Conservation (phyloP, 2,797 vertebrate genomes). For the Sorex maritimensis region DNA sequence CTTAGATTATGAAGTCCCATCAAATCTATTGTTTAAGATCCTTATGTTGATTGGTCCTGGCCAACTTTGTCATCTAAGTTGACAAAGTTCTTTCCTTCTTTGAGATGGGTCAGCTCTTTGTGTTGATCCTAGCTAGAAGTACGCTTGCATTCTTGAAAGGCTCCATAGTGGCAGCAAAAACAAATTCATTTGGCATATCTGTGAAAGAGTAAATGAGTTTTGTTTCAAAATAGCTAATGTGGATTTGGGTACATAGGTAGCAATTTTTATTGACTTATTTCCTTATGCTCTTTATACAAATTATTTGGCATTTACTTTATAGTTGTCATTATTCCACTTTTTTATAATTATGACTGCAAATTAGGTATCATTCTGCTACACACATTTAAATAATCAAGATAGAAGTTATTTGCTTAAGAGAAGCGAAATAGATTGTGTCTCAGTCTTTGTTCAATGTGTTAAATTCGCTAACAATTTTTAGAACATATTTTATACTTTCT, state of each 20-base stretch:
- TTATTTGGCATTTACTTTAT: background rate
- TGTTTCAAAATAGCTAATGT: background rate
- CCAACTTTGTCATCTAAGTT: background rate
- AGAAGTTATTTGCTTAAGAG: conserved; percentile 17
- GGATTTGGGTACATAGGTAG: background rate
- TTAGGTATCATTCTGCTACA: background rate
- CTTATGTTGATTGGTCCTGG: background rate
- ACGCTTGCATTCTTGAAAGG: background rate
- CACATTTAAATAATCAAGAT: background rate
- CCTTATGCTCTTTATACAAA: background rate
- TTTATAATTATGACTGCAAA: conserved; percentile 26
- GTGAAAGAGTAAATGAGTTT: background rate
- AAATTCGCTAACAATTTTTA: background rate
- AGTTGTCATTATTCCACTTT: conserved; percentile 1
- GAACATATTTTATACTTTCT: background rate
- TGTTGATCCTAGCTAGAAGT: background rate
- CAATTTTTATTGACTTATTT: background rate
- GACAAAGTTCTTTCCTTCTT: too few relatives aligned
- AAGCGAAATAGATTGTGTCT: background rate
- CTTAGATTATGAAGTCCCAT: background rate
- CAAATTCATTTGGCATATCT: background rate
- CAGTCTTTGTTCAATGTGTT: background rate
- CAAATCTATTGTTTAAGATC: background rate
- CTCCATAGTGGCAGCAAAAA: background rate
- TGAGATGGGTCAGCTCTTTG: background rate